These are phyloP conservation scores for Pedicia rivosa DNA, from an alignment of 2,888 invertebrate genomes.

Conservation along the genomic window DNA sequence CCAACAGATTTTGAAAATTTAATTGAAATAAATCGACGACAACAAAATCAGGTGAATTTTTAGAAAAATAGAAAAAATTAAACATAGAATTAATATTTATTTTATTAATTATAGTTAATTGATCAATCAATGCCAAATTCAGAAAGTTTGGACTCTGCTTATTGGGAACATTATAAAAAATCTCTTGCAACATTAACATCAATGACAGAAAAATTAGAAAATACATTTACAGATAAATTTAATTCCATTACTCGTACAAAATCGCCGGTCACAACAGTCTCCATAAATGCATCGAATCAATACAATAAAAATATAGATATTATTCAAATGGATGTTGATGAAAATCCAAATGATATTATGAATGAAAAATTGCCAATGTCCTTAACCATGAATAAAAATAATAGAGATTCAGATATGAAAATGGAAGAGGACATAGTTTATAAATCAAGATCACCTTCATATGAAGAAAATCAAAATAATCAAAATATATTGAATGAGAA, in stretches of 20 bases:
- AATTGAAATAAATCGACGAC: slow-evolving; percentile 23
- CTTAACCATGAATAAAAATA: slow-evolving; percentile 1
- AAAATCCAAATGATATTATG: not conserved
- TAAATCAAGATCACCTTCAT: slow-evolving; percentile 5
- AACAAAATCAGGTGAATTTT: slow-evolving; percentile 12
- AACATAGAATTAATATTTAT: slow-evolving; percentile 4
- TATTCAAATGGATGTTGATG: not conserved
- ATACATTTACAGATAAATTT: slow-evolving; percentile 1
- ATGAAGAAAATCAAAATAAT: slow-evolving; percentile 17
- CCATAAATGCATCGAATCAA: not conserved
- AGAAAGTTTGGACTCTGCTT: not conserved
- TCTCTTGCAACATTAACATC: slow-evolving; percentile 14
- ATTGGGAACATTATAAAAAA: slow-evolving; percentile 6
- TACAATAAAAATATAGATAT: too few species aligned
- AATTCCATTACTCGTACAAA: too few species aligned
- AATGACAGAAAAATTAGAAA: slow-evolving; percentile 7
- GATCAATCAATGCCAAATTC: too few species aligned
- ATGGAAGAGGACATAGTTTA: slow-evolving; percentile 5
- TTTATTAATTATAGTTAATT: too few species aligned
- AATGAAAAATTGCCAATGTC: slow-evolving; percentile 2
- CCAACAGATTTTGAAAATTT: slow-evolving; percentile 27
- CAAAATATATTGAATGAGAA: slow-evolving; percentile 18
- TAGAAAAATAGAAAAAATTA: slow-evolving; percentile 12
- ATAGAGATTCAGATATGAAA: slow-evolving; percentile 6
- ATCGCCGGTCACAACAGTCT: slow-evolving; percentile 1